Percentiles rank a stretch among this genome's conserved stretches.
Conservation (phyloP, 2,113 vertebrate species). For the Fulmarus glacialis region DNA sequence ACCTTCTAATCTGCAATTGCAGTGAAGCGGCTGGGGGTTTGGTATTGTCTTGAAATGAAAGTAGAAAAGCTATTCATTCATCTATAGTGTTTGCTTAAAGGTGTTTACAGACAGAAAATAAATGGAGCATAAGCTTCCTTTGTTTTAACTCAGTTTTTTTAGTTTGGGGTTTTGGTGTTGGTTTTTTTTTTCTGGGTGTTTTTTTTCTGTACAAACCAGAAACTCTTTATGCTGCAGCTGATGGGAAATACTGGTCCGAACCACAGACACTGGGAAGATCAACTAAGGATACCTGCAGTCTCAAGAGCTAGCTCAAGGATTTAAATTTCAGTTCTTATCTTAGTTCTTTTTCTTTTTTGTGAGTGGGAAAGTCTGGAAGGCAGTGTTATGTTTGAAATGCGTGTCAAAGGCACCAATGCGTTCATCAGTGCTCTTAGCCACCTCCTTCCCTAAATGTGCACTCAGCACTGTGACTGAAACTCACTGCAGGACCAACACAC, state of each 20-base stretch:
- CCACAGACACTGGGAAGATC: background rate
- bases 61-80: constrained; percentile 19
- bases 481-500: background rate
- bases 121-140: background rate
- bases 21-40: background rate
- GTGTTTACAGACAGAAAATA: constrained; percentile 34
- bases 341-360: background rate
- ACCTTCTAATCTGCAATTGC: constrained; percentile 1
- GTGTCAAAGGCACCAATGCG: background rate
- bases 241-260: background rate
- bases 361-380: background rate
- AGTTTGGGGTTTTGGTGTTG: background rate
- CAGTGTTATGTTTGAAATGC: background rate
- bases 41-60: constrained; percentile 42
- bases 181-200: background rate
- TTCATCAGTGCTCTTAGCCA: background rate
- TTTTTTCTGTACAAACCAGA: background rate
- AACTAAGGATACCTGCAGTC: background rate
- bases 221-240: background rate
- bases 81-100: constrained; percentile 52
- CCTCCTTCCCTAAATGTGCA: background rate
- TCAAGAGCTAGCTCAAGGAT: background rate
- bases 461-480: background rate
- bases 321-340: background rate
- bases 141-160: background rate